Base-by-base conservation (phyloP, 2,888 invertebrate species). In the Synergus gifuensis region DNA sequence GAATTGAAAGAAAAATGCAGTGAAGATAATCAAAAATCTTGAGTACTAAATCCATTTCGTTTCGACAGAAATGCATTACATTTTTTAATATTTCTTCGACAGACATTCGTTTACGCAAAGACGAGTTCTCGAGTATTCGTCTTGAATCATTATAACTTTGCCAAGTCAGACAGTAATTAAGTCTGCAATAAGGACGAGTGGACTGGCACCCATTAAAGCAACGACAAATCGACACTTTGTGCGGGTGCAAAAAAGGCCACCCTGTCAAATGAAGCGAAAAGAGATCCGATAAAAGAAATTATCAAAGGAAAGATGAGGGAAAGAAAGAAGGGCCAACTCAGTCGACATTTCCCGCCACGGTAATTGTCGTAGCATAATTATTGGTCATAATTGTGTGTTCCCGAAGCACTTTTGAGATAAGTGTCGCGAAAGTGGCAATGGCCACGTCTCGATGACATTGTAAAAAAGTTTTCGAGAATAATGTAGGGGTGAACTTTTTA, bases 131-230 rank as follows among this genome's bases (percentile, higher is more conserved):
- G 80, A 82, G 85, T 84, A 84, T 90, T 90, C 89, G 88, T 89
- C 89, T 87, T 87, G 89, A 89, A 88, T 90, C 91, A 92, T 92
- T 92, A 91, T 91, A 92, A 92, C 89, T 91, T 91, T 89, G 88
- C 87, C 84, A 88, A 90, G 90, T 90, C 89, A 90, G 91, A 88
- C 89, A 91, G 92, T 92, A 92, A 92, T 92, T 92, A 92, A 92
- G 92, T 91, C 90, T 86, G 91, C 91, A 91, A 90, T 91, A 91
- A 91, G 89, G 90, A 91, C 88, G 89, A 91, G 90, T 89, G 91
- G 90, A 89, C 90, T 86, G 88, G 88, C 86, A 87, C 85, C 92
- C 91, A 92, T 92, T 91, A 91, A 89, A 89, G 87, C 88, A 89
- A 87, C 90, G 89, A 89, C 87, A 88, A 86, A 89, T 91, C 91